Evolutionary conservation across 2,888 invertebrate species (phyloP).

Genomic region (Polyommatus icarus): DNA sequence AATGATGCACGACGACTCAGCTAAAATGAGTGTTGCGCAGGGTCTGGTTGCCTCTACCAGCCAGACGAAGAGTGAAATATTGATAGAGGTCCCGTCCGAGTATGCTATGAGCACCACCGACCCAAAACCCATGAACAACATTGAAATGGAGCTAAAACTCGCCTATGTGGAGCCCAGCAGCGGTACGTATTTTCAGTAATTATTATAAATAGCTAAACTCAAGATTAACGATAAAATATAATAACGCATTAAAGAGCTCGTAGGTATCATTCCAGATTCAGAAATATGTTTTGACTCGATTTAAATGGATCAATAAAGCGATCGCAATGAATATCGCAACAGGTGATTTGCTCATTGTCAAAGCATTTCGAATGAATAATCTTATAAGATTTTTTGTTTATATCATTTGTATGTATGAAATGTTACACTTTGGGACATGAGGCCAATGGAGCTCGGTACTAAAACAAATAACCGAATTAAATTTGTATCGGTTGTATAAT

Average conservation of each 20-base stretch:
- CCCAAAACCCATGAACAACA: conserved; percentile 72
- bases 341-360: conserved; percentile 29
- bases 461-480: conserved; percentile 55
- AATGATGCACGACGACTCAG: conserved; percentile 86
- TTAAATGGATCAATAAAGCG: conserved; percentile 18
- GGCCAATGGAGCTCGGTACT: conserved; percentile 53
- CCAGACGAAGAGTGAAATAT: conserved; percentile 72
- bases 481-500: conserved; percentile 72
- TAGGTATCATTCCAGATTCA: not conserved
- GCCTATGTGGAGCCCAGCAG: conserved; percentile 81
- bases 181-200: conserved; percentile 70
- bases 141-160: conserved; percentile 82
- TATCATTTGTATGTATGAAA: conserved; percentile 2
- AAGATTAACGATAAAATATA: not conserved
- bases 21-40: conserved; percentile 84
- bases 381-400: conserved; percentile 27
- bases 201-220: not conserved
- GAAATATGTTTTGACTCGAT: not conserved
- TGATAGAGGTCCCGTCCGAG: conserved; percentile 69
- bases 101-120: conserved; percentile 71
- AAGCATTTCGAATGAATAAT: conserved; percentile 11
- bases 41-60: conserved; percentile 83
- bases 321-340: conserved; percentile 17
- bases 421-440: conserved; percentile 58
- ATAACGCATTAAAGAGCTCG: not conserved